Base-by-base conservation (phyloP, 2,797 vertebrate species). In the Pseudomugil gertrudae region DNA sequence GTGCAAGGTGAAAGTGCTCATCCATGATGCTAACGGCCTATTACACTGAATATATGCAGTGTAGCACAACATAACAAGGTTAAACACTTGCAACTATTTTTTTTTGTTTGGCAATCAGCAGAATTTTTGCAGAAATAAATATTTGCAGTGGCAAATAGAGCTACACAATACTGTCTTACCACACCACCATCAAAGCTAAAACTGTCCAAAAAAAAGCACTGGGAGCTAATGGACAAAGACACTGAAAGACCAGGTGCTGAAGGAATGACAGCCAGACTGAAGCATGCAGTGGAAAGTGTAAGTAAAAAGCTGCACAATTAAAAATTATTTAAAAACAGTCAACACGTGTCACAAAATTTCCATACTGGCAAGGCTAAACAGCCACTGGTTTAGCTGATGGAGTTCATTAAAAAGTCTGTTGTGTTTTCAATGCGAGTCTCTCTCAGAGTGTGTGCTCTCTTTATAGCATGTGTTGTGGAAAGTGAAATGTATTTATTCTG, bases 311-410 rank as follows among this genome's bases (percentile, higher is more conserved):
- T 63, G 24, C 32, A 72, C 66, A 83, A 45, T 45, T 19, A 24
- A 51, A 62, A 38, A 38, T 14, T 2, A 2, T 40, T 21, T 38
- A 67, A 70, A 78, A 63, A 87, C 80, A 77, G 66, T 50, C 33
- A 26, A 67, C 66, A 52, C 58, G 26, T 35, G 40, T 57, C 50
- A 66, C 13, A 78, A 74, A 80, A 62, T 74, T 3, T 17, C 52
- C 50, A 35, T 60, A n/a, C 64, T 11, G 29, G 54, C 23, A 63
- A 53, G 38, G 64, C 56, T 72, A 62, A 57, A 51, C 40, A 38
- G 35, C 26, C 62, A 63, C 48, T 27, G 21, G 64, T 79, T 84
- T 79, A 74, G n/a, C 68, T 89, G 90, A 69, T 78, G 80, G 72
- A 77, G 59, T 81, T 75, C 75, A 84, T 54, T 59, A 66, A 76